These are phyloP conservation scores for Drosophila tropicalis DNA, from an alignment of 1,140 invertebrate genomes.

Conservation along the genomic window DNA sequence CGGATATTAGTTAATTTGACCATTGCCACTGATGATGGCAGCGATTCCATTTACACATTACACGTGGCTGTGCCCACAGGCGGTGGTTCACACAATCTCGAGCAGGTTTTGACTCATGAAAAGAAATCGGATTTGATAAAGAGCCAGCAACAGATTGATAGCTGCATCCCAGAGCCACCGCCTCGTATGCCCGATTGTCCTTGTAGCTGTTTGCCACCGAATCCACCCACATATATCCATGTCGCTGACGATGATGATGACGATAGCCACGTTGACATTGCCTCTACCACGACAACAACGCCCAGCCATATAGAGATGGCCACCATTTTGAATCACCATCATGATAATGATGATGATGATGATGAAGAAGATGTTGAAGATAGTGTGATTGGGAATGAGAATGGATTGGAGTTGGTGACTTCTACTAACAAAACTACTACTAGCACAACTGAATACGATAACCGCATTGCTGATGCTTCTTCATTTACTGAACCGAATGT, in stretches of 20 bases:
- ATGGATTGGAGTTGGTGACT: not conserved
- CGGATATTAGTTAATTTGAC: slow-evolving; percentile 79
- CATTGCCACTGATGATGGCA: slow-evolving; percentile 77
- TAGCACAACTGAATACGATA: slow-evolving; percentile 17
- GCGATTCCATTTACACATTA: slow-evolving; percentile 76
- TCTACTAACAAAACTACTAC: slow-evolving; percentile 33
- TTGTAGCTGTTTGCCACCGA: slow-evolving; percentile 59
- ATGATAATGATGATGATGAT: slow-evolving; percentile 23
- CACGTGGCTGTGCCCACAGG: slow-evolving; percentile 78
- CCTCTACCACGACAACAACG: slow-evolving; percentile 33
- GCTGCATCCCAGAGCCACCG: slow-evolving; percentile 74
- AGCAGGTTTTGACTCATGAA: slow-evolving; percentile 73
- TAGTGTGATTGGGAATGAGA: slow-evolving; percentile 21
- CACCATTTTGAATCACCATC: slow-evolving; percentile 35
- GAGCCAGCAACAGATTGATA: slow-evolving; percentile 20
- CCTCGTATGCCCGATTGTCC: slow-evolving; percentile 81
- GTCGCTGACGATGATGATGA: slow-evolving; percentile 6
- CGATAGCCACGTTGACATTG: slow-evolving; percentile 38
- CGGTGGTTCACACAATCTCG: slow-evolving; percentile 54
- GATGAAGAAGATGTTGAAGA: slow-evolving; percentile 24
- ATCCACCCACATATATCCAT: slow-evolving; percentile 29
- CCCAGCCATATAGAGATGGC: slow-evolving; percentile 35
- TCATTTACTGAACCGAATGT: slow-evolving; percentile 33
- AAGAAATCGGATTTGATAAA: not conserved
- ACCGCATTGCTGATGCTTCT: slow-evolving; percentile 36